These are phyloP conservation scores for Echinops telfairi DNA, from an alignment of 2,113 vertebrate species.

Conservation along the genomic window DNA sequence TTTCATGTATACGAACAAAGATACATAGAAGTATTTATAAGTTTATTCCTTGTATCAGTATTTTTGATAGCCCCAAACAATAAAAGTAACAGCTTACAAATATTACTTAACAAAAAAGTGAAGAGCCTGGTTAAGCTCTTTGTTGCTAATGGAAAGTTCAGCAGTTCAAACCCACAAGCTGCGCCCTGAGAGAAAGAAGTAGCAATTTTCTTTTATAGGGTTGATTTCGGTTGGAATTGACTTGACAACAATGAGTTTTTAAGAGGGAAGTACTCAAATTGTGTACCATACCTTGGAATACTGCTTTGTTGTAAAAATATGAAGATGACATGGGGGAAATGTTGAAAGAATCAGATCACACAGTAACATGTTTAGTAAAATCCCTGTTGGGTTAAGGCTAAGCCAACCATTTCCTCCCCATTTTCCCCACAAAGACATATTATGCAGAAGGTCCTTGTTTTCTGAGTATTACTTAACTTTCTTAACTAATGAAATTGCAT, in stretches of 20 bases:
- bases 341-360: background rate
- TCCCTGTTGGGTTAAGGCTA: constrained; percentile 36
- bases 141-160: background rate
- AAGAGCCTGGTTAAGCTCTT: background rate
- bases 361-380: background rate
- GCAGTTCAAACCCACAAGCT: background rate
- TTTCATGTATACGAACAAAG: background rate
- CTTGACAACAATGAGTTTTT: background rate
- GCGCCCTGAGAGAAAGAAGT: background rate
- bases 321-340: background rate
- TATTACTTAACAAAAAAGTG: no score
- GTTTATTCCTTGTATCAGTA: background rate
- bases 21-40: background rate
- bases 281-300: background rate
- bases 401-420: no score
- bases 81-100: constrained; percentile 31
- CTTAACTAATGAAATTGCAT: background rate
- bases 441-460: background rate
- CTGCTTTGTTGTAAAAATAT: background rate
- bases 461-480: constrained; percentile 17
- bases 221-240: background rate
- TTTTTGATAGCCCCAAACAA: background rate
- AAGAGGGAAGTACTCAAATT: background rate
- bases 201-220: background rate
- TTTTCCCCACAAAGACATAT: background rate